Evolutionary conservation across 1,140 invertebrate species (phyloP).

Genomic region (Drosophila orosa): DNA sequence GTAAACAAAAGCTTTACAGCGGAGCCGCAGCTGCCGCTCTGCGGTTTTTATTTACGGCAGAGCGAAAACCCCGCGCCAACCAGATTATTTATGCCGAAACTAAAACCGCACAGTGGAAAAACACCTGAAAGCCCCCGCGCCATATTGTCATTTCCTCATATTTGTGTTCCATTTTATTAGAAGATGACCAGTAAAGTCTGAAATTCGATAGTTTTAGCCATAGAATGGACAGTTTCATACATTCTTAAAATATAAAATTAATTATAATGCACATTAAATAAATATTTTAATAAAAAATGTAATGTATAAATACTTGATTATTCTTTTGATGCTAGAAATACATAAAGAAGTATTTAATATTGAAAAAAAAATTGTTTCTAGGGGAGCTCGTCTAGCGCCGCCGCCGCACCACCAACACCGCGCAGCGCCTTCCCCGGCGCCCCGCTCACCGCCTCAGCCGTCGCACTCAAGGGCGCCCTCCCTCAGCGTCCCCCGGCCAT

Average conservation of each 20-base stretch:
- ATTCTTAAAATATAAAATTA: neutral
- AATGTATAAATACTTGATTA: neutral
- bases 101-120: conserved; percentile 40
- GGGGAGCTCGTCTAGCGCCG: conserved; percentile 74
- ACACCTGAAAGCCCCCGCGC: neutral
- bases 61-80: conserved; percentile 17
- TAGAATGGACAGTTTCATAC: neutral
- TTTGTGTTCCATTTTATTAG: neutral
- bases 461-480: conserved; percentile 77
- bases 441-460: conserved; percentile 77
- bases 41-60: conserved; percentile 68
- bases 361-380: no score
- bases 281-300: no score
- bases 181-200: neutral
- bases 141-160: neutral
- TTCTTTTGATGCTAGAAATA: no score
- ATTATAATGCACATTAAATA: neutral
- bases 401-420: conserved; percentile 66
- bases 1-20: conserved; percentile 61
- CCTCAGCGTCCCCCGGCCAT: conserved; percentile 79
- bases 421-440: conserved; percentile 79
- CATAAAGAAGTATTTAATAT: no score
- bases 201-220: neutral
- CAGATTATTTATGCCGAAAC: conserved; percentile 46
- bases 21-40: conserved; percentile 53